Evolutionary conservation across 2,113 vertebrate genomes (phyloP).

Genomic region (Aix galericulata): DNA sequence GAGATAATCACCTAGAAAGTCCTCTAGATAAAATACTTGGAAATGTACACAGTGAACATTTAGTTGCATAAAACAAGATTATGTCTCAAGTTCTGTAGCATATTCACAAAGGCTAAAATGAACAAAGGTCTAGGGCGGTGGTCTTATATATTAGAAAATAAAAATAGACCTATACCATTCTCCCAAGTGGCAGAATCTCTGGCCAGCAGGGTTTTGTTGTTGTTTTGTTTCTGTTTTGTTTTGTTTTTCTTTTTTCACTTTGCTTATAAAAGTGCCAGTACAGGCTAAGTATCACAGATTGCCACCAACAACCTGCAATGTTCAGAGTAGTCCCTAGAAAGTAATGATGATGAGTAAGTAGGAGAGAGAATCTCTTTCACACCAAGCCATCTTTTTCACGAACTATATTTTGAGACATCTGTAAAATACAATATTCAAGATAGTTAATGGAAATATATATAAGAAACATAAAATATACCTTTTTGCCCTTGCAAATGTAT

Average conservation of each 20-base stretch:
- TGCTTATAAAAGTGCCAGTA: background rate
- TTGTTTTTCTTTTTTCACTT: background rate
- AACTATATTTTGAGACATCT: background rate
- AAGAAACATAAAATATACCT: background rate
- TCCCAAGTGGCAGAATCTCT: background rate
- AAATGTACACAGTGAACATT: background rate
- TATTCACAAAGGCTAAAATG: background rate
- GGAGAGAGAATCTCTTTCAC: background rate
- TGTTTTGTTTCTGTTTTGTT: no score
- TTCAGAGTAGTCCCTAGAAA: background rate
- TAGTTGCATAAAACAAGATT: background rate
- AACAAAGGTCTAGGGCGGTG: background rate
- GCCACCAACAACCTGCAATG: rapidly evolving
- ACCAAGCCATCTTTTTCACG: background rate
- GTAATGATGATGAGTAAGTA: background rate
- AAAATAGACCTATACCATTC: background rate
- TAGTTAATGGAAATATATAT: background rate
- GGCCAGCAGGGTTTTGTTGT: background rate
- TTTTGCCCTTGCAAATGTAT: background rate
- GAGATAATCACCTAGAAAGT: background rate
- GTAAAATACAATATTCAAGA: background rate
- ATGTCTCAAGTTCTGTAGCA: background rate
- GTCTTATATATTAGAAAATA: background rate
- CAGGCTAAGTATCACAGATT: background rate
- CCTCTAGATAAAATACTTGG: background rate